Conservation (phyloP, 2,797 vertebrate genomes). For the Spondyliosoma cantharus region DNA sequence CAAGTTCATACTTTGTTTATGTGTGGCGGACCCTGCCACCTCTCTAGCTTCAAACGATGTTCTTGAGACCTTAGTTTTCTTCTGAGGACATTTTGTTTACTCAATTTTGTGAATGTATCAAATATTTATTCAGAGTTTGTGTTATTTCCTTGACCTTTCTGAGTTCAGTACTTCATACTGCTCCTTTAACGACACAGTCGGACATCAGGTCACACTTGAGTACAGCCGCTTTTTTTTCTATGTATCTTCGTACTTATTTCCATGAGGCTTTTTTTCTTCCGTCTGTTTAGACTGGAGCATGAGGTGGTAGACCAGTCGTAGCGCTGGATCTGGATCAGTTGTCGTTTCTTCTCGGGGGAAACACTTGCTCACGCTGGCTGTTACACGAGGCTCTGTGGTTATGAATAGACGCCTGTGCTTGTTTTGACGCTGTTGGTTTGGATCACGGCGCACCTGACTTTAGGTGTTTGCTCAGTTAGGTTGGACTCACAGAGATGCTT, state of each 20-base stretch:
- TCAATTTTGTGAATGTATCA: no score
- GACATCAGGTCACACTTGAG: neutral
- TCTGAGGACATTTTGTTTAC: no score
- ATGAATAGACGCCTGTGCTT: constrained; percentile 64
- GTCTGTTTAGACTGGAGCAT: constrained; percentile 52
- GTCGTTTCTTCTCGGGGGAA: constrained; percentile 57
- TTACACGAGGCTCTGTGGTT: constrained; percentile 35
- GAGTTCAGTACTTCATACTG: no score
- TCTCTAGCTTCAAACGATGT: no score
- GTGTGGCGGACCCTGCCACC: no score
- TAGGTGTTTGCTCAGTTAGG: constrained; percentile 54
- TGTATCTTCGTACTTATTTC: constrained; percentile 27
- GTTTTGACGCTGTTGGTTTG: constrained; percentile 43
- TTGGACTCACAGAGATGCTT: constrained; percentile 28
- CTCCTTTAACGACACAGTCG: neutral
- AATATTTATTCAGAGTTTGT: no score
- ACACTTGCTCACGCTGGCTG: constrained; percentile 55
- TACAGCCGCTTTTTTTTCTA: neutral
- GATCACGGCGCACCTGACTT: constrained; percentile 44
- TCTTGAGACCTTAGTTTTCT: no score
- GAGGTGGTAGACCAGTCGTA: neutral
- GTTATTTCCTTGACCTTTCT: no score
- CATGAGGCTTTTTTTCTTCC: constrained; percentile 11
- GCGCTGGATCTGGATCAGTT: neutral
- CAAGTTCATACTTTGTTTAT: no score